Evolutionary conservation across 2,797 vertebrate species (phyloP).

Genomic region (Miichthys miiuy): DNA sequence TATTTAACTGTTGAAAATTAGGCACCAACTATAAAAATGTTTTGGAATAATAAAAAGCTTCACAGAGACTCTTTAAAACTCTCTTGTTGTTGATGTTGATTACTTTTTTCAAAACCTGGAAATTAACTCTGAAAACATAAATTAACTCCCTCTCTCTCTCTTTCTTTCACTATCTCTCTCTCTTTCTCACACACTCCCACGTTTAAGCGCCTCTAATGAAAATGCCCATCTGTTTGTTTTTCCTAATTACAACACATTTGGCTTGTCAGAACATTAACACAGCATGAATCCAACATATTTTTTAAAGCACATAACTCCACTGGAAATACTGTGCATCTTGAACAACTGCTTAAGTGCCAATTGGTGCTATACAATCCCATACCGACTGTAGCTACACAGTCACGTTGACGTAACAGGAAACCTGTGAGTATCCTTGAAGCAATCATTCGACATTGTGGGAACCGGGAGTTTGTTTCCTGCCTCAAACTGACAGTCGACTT

Average conservation of each 20-base stretch:
- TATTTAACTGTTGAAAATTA: constrained; percentile 24
- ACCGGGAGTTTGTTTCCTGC: background rate
- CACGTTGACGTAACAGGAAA: constrained; percentile 8
- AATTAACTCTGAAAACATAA: constrained; percentile 35
- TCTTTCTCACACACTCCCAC: constrained; percentile 39
- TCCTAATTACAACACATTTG: constrained; percentile 71
- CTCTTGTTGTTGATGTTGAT: constrained; percentile 7
- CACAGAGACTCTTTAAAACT: background rate
- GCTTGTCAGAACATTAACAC: constrained; percentile 70
- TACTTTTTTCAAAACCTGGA: constrained; percentile 6
- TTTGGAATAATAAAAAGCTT: constrained; percentile 8
- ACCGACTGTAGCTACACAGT: background rate
- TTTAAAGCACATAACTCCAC: constrained; percentile 41
- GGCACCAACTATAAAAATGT: background rate
- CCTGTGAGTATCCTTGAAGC: background rate
- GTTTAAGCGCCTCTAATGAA: constrained; percentile 56
- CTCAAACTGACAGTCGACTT: background rate
- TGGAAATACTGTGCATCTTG: constrained; percentile 44
- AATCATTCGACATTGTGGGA: background rate
- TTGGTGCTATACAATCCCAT: background rate
- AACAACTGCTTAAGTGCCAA: constrained; percentile 26
- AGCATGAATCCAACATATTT: constrained; percentile 66
- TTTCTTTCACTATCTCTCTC: background rate
- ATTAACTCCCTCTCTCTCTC: constrained; percentile 1
- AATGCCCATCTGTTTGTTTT: constrained; percentile 73